Evolutionary conservation across 2,113 vertebrate genomes (phyloP).

Genomic region (Tachysurus fulvidraco): DNA sequence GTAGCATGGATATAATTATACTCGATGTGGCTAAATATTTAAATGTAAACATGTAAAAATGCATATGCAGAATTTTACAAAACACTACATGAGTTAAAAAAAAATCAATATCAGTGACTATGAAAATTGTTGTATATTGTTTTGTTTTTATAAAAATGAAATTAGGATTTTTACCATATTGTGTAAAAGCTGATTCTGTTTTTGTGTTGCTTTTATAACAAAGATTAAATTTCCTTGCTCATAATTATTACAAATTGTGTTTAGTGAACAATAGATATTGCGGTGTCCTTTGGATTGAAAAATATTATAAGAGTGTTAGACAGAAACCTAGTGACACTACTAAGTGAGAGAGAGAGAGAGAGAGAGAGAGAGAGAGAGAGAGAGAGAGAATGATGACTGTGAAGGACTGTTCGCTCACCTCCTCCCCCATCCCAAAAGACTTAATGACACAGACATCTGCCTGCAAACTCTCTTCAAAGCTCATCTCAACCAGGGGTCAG

Average conservation of each 20-base stretch:
- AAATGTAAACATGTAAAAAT: neutral
- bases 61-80: neutral
- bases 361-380: neutral
- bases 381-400: neutral
- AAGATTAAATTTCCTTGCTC: neutral
- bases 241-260: neutral
- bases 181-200: neutral
- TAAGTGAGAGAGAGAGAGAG: neutral
- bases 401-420: slow-evolving; percentile 9
- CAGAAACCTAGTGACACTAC: neutral
- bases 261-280: neutral
- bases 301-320: too few relatives aligned
- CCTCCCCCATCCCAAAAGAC: slow-evolving; percentile 3
- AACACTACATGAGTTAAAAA: neutral
- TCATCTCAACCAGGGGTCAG: slow-evolving; percentile 18
- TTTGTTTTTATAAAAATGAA: neutral
- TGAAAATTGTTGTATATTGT: neutral
- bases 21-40: too few relatives aligned
- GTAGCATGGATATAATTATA: neutral
- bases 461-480: slow-evolving; percentile 51
- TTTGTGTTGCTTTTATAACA: neutral
- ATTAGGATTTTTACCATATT: neutral
- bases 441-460: slow-evolving; percentile 47
- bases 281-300: neutral
- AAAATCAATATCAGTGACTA: neutral